Conservation (phyloP, 2,888 invertebrate genomes). For the Lasius platythorax region DNA sequence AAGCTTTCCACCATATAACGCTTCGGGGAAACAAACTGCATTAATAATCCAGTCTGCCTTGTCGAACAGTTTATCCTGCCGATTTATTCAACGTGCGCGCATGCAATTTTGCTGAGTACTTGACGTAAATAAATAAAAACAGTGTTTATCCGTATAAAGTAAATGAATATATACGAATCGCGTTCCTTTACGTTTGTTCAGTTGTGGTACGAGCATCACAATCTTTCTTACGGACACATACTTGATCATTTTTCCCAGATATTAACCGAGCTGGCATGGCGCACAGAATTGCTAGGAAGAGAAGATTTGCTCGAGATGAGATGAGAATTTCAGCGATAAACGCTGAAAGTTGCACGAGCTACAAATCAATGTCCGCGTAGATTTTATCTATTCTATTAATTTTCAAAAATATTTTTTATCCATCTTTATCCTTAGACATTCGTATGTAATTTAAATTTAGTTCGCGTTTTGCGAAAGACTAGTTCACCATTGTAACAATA, state of each 20-base stretch:
- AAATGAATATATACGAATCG: slow-evolving; percentile 15
- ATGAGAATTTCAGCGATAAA: neutral
- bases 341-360: neutral
- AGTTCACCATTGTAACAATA: neutral
- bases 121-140: slow-evolving; percentile 54
- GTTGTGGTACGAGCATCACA: neutral
- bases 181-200: neutral
- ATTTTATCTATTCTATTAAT: neutral
- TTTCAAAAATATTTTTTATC: neutral
- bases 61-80: slow-evolving; percentile 36
- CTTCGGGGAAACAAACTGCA: slow-evolving; percentile 37
- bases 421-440: neutral
- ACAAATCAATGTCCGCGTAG: neutral
- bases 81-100: slow-evolving; percentile 6
- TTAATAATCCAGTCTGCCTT: slow-evolving; percentile 55
- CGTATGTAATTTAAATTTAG: neutral
- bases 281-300: neutral
- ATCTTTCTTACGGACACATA: slow-evolving; percentile 13
- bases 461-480: neutral
- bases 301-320: neutral
- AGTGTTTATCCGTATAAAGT: neutral
- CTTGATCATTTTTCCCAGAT: neutral
- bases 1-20: slow-evolving; percentile 3
- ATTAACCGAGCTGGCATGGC: neutral
- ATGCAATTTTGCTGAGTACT: slow-evolving; percentile 44